Evolutionary conservation across 1,140 invertebrate species (phyloP), one percentile per base, ranked within the genome.

Genomic region (Asobara japonica): DNA sequence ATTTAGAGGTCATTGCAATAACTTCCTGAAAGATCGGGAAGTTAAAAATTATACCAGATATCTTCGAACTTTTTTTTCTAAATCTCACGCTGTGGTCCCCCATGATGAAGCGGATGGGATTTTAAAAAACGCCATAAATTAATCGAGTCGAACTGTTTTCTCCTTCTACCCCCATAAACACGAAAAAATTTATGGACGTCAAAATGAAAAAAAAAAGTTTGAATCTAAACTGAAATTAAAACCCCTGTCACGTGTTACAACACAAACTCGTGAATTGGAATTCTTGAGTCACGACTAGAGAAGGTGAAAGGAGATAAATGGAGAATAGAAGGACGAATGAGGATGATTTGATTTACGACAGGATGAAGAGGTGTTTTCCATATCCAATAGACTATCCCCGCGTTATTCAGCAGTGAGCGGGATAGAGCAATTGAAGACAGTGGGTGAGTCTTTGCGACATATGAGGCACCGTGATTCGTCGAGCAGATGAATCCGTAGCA

Each of bases 331-430:
- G 31, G 45, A 62, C 36, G 18, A 41, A 45, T 60, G 69, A 69
- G n/a, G 65, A 69, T 41, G 18, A 75, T 65, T 72, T 65, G 69
- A 75, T 72, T 69, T 69, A 75, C 60, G 74, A 72, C 45, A 18
- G 65, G 71, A 68, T 68, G 51, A 73, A 71, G 62, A 71, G n/a
- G 18, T 74, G 13, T 68, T 69, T 41, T 68, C 48, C 69, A 30
- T 71, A 65, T 73, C 71, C 56, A 31, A 75, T 71, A 18, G 56
- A 68, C 30, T 64, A 48, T 20, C 20, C 30, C 25, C 13, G 16
- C 8, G 27, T 61, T 61, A 51, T 3, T 51, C 45, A 6, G 5
- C 11, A 6, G 31, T 5, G 31, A 36, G 31, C 22, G 8, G 22
- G 45, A 51, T 6, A 51, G 20, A 51, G 45, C n/a, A n/a, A n/a